These are phyloP conservation scores for Rhagonycha lutea DNA, from an alignment of 2,888 invertebrate genomes.

Conservation along the genomic window DNA sequence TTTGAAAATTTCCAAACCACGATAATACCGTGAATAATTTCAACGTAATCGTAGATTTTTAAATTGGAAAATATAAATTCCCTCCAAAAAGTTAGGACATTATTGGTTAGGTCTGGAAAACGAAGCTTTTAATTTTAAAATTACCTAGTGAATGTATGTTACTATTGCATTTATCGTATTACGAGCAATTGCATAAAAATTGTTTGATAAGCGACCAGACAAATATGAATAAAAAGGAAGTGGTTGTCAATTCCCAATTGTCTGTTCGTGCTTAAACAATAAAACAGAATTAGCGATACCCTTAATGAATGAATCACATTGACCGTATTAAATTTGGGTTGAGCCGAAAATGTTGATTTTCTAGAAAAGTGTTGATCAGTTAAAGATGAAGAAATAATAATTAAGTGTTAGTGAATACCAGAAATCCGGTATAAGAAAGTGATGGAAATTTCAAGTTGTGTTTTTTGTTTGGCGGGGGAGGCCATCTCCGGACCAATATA, in stretches of 20 bases:
- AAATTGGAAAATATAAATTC: neutral
- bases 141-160: neutral
- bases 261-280: constrained; percentile 14
- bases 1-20: neutral
- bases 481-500: constrained; percentile 45
- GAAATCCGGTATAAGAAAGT: neutral
- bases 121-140: neutral
- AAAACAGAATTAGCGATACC: constrained; percentile 30
- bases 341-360: neutral
- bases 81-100: neutral
- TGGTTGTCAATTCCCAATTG: constrained; percentile 27
- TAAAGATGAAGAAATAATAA: neutral
- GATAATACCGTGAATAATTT: neutral
- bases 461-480: constrained; percentile 39
- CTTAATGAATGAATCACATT: constrained; percentile 7
- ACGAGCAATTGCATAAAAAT: constrained; percentile 17
- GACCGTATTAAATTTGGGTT: neutral
- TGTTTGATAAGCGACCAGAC: constrained; percentile 18
- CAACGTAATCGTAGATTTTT: neutral
- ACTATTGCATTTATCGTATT: constrained; percentile 8
- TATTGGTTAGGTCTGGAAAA: neutral
- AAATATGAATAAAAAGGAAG: constrained; percentile 23
- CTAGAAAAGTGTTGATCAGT: neutral
- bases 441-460: neutral
- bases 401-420: neutral